phyloP scores from a whole-genome alignment of 2,797 vertebrate species.

The Sebastes nivosus region DNA sequence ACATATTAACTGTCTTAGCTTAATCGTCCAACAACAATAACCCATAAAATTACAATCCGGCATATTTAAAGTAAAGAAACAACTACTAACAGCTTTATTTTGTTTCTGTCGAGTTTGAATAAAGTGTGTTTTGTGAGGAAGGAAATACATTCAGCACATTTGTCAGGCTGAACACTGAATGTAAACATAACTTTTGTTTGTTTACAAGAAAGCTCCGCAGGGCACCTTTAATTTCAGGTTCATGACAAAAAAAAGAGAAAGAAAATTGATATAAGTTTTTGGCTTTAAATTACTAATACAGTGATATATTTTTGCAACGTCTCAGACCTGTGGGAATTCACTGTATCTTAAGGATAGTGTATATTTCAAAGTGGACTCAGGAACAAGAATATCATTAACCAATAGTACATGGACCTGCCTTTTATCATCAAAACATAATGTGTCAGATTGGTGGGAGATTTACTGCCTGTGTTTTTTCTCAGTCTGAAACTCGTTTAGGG shows the following conservation, averaged over 20 bases:
- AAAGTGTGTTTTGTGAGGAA: background rate
- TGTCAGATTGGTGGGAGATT: constrained; percentile 22
- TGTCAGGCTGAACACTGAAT: background rate
- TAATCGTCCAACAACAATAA: too few species aligned
- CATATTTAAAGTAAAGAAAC: too few species aligned
- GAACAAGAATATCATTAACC: background rate
- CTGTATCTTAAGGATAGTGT: background rate
- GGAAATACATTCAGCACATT: background rate
- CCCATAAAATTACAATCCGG: too few species aligned
- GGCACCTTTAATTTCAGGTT: background rate
- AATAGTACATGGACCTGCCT: background rate
- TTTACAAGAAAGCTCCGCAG: background rate
- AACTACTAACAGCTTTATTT: too few species aligned
- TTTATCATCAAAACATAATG: background rate
- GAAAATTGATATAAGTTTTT: background rate
- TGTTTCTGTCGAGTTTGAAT: too few species aligned
- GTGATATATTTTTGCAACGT: background rate
- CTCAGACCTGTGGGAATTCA: background rate
- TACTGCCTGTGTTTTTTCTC: background rate
- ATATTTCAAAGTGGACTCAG: background rate
- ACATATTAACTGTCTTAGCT: too few species aligned
- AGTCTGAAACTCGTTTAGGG: constrained; percentile 8
- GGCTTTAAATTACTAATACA: background rate
- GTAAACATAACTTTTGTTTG: background rate
- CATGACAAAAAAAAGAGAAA: background rate